These are phyloP conservation scores for Clarias laeviceps DNA, from an alignment of 2,797 vertebrate species.

Conservation along the genomic window DNA sequence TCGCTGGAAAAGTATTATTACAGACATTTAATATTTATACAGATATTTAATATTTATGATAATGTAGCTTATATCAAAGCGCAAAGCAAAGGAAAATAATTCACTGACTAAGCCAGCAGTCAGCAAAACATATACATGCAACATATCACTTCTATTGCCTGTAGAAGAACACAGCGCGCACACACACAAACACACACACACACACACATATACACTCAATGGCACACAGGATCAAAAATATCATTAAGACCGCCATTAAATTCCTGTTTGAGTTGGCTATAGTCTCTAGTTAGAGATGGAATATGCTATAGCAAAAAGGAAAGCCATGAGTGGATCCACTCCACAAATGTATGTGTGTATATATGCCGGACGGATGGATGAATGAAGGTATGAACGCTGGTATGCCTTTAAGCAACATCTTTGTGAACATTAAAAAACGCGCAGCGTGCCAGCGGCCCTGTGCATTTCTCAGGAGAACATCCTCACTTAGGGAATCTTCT, in stretches of 20 bases:
- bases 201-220: constrained; percentile 6
- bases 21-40: constrained; percentile 4
- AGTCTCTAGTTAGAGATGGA: background rate
- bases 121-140: constrained; percentile 60
- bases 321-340: background rate
- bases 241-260: background rate
- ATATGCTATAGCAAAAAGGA: background rate
- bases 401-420: constrained; percentile 22
- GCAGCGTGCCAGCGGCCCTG: background rate
- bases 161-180: constrained; percentile 7
- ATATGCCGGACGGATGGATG: background rate
- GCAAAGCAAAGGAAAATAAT: constrained; percentile 44
- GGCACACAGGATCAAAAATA: constrained; percentile 27
- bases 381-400: background rate
- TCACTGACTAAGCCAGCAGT: constrained; percentile 66
- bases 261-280: background rate
- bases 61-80: constrained; percentile 43
- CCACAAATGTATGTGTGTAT: background rate
- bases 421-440: constrained; percentile 12
- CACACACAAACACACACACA: constrained; percentile 12
- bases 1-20: constrained; percentile 15
- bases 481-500: background rate
- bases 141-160: constrained; percentile 35
- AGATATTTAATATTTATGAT: background rate
- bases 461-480: constrained; percentile 1